Base-by-base conservation (phyloP, 2,113 vertebrate species). In the Cygnus buccinator region DNA sequence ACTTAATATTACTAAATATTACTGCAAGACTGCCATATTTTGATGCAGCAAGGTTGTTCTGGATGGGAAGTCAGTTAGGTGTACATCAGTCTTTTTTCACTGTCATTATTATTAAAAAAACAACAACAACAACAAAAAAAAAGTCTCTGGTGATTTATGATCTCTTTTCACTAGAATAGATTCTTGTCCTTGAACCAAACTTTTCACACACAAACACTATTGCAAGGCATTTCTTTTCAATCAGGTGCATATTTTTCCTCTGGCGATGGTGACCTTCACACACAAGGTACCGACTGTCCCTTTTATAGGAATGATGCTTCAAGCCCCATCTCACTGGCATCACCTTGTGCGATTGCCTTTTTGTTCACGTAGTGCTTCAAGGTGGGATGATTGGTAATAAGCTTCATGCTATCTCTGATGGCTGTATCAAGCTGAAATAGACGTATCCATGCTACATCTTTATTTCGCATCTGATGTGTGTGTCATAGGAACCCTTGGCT, bases 301-400 rank as follows among this genome's bases (percentile, higher is more conserved):
- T 73, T 82, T 90, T 90, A 79, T 28, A 58, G 54, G 71, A 82
- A 73, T 23, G 87, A 79, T 82, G 71, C 87, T 97, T 97, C 89
- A 95, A 93, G 81, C 78, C 77, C 74, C 81, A 46, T 89, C 91
- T 95, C 84, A 25, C 74, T 90, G 91, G 39, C 84, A 79, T 87
- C 39, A 22, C 1, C 2, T 73, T 73, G 43, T 11, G 29, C 59
- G 66, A 95, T 93, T 95, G 90, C 66, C 58, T 95, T 95, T 95
- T 94, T 71, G 41, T 85, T 94, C 93, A 70, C 3, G 0, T 76
- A 66, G 58, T 80, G 1, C 63, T 89, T 95, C 82, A 93, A 87
- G 93, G 91, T 95, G 84, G 66, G 87, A 87, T 95, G 91, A 62
- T 87, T 79, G 29, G 87, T 87, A 93, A 95, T 91, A 79, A 95